Evolutionary conservation across 2,888 invertebrate genomes (phyloP), one percentile per base, ranked within the genome.

Genomic region (Stegophylla sp.): DNA sequence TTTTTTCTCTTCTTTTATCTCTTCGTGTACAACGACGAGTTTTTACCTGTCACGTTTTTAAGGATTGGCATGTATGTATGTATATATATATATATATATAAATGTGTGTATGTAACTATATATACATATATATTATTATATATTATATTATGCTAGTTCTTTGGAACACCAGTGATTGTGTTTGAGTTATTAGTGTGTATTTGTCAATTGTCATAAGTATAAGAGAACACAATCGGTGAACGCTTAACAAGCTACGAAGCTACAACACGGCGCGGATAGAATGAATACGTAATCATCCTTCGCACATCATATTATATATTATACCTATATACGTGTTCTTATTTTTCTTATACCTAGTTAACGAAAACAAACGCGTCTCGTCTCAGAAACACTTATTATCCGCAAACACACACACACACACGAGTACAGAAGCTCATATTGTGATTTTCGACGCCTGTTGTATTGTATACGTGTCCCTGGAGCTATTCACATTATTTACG

Each of bases 161-260:
- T 23, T 9, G 23, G 23, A 61, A 71, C 71, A 48, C 61, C 79
- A 79, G 61, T 71, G 79, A 71, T 79, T 79, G 79, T 63, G 69
- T 71, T 71, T 79, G 71, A 79, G 61, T 79, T 79, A 79, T 79
- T 79, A 79, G 79, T 79, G 61, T 61, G 71, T 79, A 71, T 79
- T 79, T 79, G 79, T 79, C 71, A 71, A 79, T 79, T 71, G 71
- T 71, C 69, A 63, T 71, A 61, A 43, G 45, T 45, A n/a, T 72
- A 48, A 61, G 53, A 41, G 69, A 69, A 61, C 34, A 79, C 61
- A 61, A 77, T 77, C 67, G 77, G 48, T 20, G 12, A 59, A 79
- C 59, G 77, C 59, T 79, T 79, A 79, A 79, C 79, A 71, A 69
- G 79, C 61, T n/a, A n/a, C n/a, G n/a, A n/a, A n/a, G n/a, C n/a